Evolutionary conservation across 1,140 invertebrate species (phyloP).

Genomic region (Cydia strobilella): DNA sequence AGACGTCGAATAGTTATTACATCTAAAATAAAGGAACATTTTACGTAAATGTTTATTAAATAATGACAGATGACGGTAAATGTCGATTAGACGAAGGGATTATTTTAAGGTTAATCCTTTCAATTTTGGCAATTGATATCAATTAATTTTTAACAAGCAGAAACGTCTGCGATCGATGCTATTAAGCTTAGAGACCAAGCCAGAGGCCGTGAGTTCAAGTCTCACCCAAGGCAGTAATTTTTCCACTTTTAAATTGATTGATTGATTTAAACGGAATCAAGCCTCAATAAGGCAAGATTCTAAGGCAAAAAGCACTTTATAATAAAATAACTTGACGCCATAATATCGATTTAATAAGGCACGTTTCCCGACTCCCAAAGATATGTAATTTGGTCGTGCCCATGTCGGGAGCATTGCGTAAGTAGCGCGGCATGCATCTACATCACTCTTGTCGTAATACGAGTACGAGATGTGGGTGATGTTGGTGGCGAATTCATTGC

Average conservation of each 20-base stretch:
- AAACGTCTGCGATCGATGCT: too few relatives aligned
- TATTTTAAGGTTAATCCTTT: background rate
- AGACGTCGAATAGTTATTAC: too few relatives aligned
- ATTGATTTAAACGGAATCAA: background rate
- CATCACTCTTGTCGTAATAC: background rate
- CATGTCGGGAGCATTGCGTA: slow-evolving; percentile 21
- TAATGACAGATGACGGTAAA: background rate
- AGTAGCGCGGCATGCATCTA: background rate
- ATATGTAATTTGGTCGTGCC: slow-evolving; percentile 24
- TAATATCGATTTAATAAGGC: slow-evolving; percentile 3
- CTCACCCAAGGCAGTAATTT: too few relatives aligned
- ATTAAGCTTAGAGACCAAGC: too few relatives aligned
- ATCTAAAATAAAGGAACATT: too few relatives aligned
- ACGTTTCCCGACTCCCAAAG: slow-evolving; percentile 3
- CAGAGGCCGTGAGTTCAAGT: too few relatives aligned
- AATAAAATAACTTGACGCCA: background rate
- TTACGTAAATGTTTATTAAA: background rate
- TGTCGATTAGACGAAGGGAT: background rate
- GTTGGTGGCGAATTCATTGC: background rate
- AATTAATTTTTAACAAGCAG: too few relatives aligned
- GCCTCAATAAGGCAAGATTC: too few relatives aligned
- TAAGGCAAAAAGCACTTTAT: background rate
- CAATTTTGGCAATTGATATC: background rate
- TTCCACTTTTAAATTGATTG: too few relatives aligned
- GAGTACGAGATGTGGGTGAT: background rate